phyloP scores from a whole-genome alignment of 2,888 invertebrate genomes.

The Petrophora chlorosata region DNA sequence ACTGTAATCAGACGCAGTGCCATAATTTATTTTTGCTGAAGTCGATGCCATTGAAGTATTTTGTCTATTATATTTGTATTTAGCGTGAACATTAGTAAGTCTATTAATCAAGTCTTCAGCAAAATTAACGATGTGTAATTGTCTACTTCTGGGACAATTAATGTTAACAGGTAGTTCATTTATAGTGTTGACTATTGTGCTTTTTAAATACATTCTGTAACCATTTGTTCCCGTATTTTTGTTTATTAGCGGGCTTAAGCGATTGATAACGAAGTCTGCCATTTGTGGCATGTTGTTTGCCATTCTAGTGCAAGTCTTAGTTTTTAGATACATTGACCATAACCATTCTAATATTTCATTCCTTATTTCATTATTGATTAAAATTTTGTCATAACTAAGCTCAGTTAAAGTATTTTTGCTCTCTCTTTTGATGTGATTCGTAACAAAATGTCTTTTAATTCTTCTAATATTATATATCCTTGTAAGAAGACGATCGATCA shows the following conservation, averaged over 20 bases:
- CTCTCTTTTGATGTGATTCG: background rate
- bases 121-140: constrained; percentile 6
- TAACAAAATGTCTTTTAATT: background rate
- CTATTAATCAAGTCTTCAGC: constrained; percentile 26
- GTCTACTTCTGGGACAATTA: constrained; percentile 3
- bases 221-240: constrained; percentile 7
- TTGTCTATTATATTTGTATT: background rate
- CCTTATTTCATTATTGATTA: constrained; percentile 1
- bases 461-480: constrained; percentile 25
- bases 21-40: background rate
- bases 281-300: constrained; percentile 13
- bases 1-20: background rate
- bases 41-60: constrained; percentile 1
- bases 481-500: constrained; percentile 47
- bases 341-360: constrained; percentile 13
- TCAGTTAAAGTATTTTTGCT: background rate
- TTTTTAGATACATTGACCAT: constrained; percentile 2
- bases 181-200: constrained; percentile 19
- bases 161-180: constrained; percentile 16
- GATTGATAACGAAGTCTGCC: constrained; percentile 9
- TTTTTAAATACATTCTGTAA: constrained; percentile 18
- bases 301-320: background rate
- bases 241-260: constrained; percentile 10
- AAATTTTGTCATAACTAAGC: background rate
- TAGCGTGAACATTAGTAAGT: constrained; percentile 17